A percentile compares a stretch with the other conserved stretches of the same genome.
phyloP scores from a whole-genome alignment of 2,888 invertebrate species.

The Agrochola lota region DNA sequence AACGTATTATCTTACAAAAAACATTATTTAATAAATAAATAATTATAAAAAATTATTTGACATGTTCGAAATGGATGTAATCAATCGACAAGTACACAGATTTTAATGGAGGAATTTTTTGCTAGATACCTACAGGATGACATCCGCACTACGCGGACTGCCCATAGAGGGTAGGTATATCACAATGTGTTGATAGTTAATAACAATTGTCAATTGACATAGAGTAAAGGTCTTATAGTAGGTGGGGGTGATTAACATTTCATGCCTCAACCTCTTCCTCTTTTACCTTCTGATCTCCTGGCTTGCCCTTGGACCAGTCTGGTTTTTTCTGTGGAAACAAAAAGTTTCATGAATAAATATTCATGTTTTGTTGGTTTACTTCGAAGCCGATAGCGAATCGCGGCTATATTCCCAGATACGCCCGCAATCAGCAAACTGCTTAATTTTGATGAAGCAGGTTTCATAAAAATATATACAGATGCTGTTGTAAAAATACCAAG shows the following conservation, averaged over 20 bases:
- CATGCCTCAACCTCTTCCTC: slow-evolving; percentile 96
- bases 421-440: slow-evolving; percentile 49
- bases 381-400: slow-evolving; percentile 61
- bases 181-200: slow-evolving; percentile 82
- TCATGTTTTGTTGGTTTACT: neutral
- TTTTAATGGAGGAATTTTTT: slow-evolving; percentile 74
- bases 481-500: slow-evolving; percentile 50
- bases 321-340: slow-evolving; percentile 95
- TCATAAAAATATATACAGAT: slow-evolving; percentile 65
- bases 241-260: slow-evolving; percentile 85
- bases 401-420: slow-evolving; percentile 68
- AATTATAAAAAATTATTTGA: slow-evolving; percentile 82
- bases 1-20: slow-evolving; percentile 87
- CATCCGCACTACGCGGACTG: slow-evolving; percentile 52
- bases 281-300: slow-evolving; percentile 97
- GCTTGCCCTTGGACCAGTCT: slow-evolving; percentile 98
- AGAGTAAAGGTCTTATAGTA: slow-evolving; percentile 81
- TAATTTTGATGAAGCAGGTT: slow-evolving; percentile 56
- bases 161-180: slow-evolving; percentile 74
- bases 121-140: slow-evolving; percentile 65
- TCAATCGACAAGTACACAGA: slow-evolving; percentile 78
- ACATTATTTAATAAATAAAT: slow-evolving; percentile 87
- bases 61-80: slow-evolving; percentile 80
- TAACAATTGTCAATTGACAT: slow-evolving; percentile 81
- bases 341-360: slow-evolving; percentile 46